Base-by-base conservation (phyloP, 2,797 vertebrate genomes). In the Meda fulgida region DNA sequence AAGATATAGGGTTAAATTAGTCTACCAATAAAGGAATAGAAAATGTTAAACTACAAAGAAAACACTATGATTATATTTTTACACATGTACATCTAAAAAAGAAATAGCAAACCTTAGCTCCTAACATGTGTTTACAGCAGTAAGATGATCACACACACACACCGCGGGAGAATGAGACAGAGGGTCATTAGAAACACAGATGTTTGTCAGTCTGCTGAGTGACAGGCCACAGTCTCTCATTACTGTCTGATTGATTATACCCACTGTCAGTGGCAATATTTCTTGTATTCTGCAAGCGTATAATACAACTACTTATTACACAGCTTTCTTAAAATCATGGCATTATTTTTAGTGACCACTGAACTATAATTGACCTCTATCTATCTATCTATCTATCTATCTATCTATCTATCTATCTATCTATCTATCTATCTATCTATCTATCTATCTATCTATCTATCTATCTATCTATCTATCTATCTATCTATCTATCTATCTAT, bases 171-270 rank as follows among this genome's bases (percentile, higher is more conserved):
- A 83, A 40, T 48, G 78, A 83, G 29, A 83, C 36, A 77, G 43
- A 65, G 55, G 70, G 66, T 80, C 75, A 46, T 60, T 46, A 76
- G 67, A 70, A 89, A 88, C 85, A 81, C 87, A 84, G 81, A 80
- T 86, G 71, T 71, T 78, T 51, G 21, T 86, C 76, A 79, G 69
- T 63, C 67, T 81, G 78, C 79, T 69, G 55, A 71, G 65, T 78
- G 76, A 86, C 78, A 85, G 53, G 60, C 72, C 81, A 87, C 81
- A 87, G 84, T 86, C 80, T 71, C 66, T 83, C 65, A 85, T 85
- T 79, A 76, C 65, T 60, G 43, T 43, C 60, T 89, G 85, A 83
- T 85, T 75, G 71, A 88, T 85, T 55, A 51, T 58, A 69, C 72
- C 77, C 40, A 73, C 73, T 76, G 67, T 51, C 63, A 73, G 66